phyloP scores from a whole-genome alignment of 2,888 invertebrate genomes.

The Boloria selene region DNA sequence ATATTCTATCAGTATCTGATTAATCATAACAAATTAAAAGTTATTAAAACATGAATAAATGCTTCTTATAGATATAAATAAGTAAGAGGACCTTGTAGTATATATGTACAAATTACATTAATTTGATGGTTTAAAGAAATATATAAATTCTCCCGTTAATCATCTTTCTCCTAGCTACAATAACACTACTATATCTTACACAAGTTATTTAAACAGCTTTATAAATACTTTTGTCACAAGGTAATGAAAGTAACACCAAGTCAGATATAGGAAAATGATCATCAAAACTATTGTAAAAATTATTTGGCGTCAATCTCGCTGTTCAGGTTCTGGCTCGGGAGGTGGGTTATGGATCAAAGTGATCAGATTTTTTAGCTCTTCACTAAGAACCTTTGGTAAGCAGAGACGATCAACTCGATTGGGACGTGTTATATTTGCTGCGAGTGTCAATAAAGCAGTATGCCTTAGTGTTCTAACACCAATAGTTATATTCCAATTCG shows the following conservation, averaged over 20 bases:
- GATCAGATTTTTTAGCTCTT: conserved; percentile 58
- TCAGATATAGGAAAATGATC: conserved; percentile 38
- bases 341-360: conserved; percentile 35
- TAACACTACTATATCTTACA: conserved; percentile 4
- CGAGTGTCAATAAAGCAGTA: conserved; percentile 70
- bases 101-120: no score
- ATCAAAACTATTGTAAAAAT: conserved; percentile 35
- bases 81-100: no score
- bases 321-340: conserved; percentile 23
- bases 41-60: no score
- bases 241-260: conserved; percentile 38
- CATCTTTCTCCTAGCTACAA: neutral
- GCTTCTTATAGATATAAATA: no score
- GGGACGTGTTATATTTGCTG: conserved; percentile 56
- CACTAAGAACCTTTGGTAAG: conserved; percentile 66
- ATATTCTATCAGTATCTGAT: no score
- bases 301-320: conserved; percentile 40
- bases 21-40: no score
- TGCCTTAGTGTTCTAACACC: conserved; percentile 75
- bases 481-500: conserved; percentile 78
- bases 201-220: conserved; percentile 34
- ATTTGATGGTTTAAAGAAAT: no score
- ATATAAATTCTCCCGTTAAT: neutral
- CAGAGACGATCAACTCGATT: conserved; percentile 59
- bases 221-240: conserved; percentile 36